phyloP scores from a whole-genome alignment of 1,140 invertebrate species.

The Brachionus rotundiformis region DNA sequence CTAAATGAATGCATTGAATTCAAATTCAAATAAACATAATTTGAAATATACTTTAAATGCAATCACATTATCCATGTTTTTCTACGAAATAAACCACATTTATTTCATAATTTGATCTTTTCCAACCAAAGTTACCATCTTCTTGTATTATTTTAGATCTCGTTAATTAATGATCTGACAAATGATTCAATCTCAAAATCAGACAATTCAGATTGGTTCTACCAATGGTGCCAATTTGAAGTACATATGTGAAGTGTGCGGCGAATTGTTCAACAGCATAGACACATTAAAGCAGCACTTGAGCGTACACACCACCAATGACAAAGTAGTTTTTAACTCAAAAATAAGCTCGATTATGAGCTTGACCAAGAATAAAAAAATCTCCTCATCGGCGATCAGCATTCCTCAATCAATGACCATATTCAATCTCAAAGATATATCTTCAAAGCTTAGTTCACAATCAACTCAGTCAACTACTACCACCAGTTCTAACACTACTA shows the following conservation, averaged over 20 bases:
- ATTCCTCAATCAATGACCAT: slow-evolving; percentile 41
- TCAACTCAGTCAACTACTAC: not conserved
- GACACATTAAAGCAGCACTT: slow-evolving; percentile 5
- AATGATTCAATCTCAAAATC: slow-evolving; percentile 41
- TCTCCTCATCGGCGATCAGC: not conserved
- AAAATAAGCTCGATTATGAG: not conserved
- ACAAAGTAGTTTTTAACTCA: not conserved
- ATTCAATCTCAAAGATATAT: slow-evolving; percentile 48
- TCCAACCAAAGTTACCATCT: not conserved
- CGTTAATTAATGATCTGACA: slow-evolving; percentile 39
- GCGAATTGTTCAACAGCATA: not conserved
- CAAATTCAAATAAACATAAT: not conserved
- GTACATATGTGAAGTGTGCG: slow-evolving; percentile 45
- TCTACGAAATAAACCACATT: not conserved
- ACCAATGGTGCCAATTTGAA: not conserved
- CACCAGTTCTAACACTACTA: not conserved
- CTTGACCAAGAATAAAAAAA: slow-evolving; percentile 27
- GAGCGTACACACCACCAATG: not conserved
- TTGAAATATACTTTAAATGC: slow-evolving; percentile 2
- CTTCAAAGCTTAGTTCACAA: not conserved
- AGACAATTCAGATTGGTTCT: not conserved
- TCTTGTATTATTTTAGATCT: not conserved
- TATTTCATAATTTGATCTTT: not conserved
- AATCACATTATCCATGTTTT: slow-evolving; percentile 19
- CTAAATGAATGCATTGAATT: not conserved